A percentile compares a stretch with the other conserved stretches of the same genome.
These are phyloP conservation scores for Halichoerus grypus DNA, from an alignment of 2,113 vertebrate genomes.

Conservation along the genomic window DNA sequence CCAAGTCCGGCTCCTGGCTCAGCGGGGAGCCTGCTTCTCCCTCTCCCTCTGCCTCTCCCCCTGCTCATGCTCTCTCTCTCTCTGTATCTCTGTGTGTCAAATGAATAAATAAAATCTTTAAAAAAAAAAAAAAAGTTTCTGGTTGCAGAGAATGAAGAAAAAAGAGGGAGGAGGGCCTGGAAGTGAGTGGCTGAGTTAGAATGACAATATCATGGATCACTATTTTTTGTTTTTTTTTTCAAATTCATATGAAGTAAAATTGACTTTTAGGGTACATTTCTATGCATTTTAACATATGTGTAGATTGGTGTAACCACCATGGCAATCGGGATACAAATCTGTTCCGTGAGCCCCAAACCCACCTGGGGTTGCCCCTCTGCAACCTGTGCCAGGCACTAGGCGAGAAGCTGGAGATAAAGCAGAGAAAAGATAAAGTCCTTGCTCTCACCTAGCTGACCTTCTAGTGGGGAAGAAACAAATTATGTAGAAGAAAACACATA, in stretches of 20 bases:
- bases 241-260: neutral
- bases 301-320: neutral
- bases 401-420: neutral
- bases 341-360: neutral
- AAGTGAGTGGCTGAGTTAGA: neutral
- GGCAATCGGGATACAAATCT: neutral
- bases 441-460: neutral
- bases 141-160: neutral
- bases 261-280: neutral
- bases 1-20: too few relatives aligned
- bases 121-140: neutral
- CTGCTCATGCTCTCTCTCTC: too few relatives aligned
- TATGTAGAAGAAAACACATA: neutral
- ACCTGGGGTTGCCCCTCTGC: neutral
- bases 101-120: too few relatives aligned
- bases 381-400: neutral
- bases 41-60: too few relatives aligned
- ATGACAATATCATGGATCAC: neutral
- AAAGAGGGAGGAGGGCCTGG: neutral
- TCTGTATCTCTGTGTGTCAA: too few relatives aligned
- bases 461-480: constrained; percentile 1
- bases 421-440: constrained; percentile 23
- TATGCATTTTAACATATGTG: neutral
- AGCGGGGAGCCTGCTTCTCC: too few relatives aligned
- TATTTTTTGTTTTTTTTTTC: neutral